Evolutionary conservation across 2,797 vertebrate species (phyloP).

Genomic region (Poecile montanus): DNA sequence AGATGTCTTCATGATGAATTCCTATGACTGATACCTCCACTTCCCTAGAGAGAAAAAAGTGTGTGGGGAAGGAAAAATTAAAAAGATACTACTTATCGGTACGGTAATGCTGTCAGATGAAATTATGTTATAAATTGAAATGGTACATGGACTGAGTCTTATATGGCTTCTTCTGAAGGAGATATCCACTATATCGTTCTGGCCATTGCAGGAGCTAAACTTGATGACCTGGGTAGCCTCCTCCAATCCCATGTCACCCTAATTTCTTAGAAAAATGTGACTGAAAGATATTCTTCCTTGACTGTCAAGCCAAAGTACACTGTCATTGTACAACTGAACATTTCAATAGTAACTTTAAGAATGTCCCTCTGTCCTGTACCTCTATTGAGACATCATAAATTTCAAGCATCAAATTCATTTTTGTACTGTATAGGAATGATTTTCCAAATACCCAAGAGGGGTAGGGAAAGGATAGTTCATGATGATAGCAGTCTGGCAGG

Average conservation of each 20-base stretch:
- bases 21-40: background rate
- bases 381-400: background rate
- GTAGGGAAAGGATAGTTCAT: background rate
- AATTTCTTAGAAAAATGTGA: background rate
- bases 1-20: background rate
- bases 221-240: background rate
- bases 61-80: background rate
- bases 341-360: background rate
- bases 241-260: background rate
- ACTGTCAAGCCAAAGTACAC: background rate
- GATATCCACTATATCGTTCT: background rate
- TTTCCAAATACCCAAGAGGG: background rate
- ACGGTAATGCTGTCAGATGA: background rate
- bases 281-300: background rate
- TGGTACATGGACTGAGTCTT: background rate
- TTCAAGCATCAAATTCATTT: background rate
- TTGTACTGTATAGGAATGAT: background rate
- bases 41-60: background rate
- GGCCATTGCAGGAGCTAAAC: background rate
- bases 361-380: background rate
- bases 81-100: background rate
- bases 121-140: background rate
- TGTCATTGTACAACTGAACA: background rate
- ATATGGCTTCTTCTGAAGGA: background rate
- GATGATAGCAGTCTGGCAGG: background rate